Evolutionary conservation across 2,888 invertebrate genomes (phyloP).

Genomic region (Sussaba pulchella): DNA sequence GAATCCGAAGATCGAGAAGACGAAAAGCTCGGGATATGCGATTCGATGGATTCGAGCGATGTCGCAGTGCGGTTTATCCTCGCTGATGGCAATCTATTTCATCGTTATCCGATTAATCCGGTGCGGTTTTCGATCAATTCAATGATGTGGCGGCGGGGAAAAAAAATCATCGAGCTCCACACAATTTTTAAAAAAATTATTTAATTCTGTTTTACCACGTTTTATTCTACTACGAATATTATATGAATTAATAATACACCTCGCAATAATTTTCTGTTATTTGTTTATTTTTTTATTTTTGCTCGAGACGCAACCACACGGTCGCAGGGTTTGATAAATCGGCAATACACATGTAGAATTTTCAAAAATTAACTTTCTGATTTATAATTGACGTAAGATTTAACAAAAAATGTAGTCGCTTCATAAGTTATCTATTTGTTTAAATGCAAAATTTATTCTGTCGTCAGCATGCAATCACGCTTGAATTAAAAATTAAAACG

Average conservation of each 20-base stretch:
- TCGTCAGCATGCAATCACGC: neutral
- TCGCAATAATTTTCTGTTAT: neutral
- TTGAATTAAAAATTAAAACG: conserved; percentile 12
- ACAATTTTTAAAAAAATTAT: too few species aligned
- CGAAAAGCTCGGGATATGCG: neutral
- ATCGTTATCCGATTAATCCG: conserved; percentile 76
- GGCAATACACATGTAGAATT: neutral
- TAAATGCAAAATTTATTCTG: neutral
- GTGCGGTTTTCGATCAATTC: conserved; percentile 75
- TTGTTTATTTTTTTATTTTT: neutral
- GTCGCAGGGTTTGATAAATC: conserved; percentile 38
- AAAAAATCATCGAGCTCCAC: too few species aligned
- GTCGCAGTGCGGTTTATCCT: conserved; percentile 30
- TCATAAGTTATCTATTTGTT: neutral
- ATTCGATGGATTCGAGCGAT: neutral
- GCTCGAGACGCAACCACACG: conserved; percentile 23
- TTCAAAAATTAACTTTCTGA: neutral
- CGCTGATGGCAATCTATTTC: conserved; percentile 73
- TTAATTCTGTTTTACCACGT: too few species aligned
- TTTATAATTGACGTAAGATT: neutral
- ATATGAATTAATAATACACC: too few species aligned
- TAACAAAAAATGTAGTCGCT: neutral
- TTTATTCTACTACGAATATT: too few species aligned
- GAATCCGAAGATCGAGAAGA: neutral
- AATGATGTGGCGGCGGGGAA: too few species aligned